Evolutionary conservation across 2,113 vertebrate species (phyloP).

Genomic region (Antigone vipio): DNA sequence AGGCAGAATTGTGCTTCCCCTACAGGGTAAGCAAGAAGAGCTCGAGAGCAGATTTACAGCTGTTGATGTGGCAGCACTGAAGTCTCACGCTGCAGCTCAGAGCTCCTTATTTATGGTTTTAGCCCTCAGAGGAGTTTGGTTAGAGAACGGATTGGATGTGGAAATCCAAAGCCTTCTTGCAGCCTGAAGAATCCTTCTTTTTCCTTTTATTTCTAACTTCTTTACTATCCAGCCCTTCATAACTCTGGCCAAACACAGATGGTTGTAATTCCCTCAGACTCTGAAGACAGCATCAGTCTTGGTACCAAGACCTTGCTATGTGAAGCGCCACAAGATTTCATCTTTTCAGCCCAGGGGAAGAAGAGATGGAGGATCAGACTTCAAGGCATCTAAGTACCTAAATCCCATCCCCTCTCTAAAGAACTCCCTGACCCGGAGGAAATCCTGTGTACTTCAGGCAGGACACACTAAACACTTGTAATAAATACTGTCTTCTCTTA

Average conservation of each 20-base stretch:
- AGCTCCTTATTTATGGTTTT: conserved; percentile 27
- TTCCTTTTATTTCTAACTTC: conserved; percentile 22
- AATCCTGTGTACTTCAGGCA: not conserved
- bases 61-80: conserved; percentile 41
- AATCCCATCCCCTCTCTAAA: not conserved
- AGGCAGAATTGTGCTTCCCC: conserved; percentile 54
- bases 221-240: not conserved
- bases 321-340: not conserved
- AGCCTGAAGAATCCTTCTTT: not conserved
- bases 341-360: not conserved
- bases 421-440: not conserved
- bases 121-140: conserved; percentile 11
- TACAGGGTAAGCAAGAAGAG: conserved; percentile 39
- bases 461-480: not conserved
- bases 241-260: conserved; percentile 35
- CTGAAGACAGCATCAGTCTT: not conserved
- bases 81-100: not conserved
- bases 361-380: not conserved
- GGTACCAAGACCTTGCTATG: not conserved
- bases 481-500: not conserved
- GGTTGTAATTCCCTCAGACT: conserved; percentile 25
- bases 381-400: not conserved
- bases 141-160: not conserved
- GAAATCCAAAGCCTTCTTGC: not conserved
- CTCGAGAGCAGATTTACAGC: conserved; percentile 13